Evolutionary conservation across 2,888 invertebrate genomes (phyloP).

Genomic region (Amphiduros pacificus): DNA sequence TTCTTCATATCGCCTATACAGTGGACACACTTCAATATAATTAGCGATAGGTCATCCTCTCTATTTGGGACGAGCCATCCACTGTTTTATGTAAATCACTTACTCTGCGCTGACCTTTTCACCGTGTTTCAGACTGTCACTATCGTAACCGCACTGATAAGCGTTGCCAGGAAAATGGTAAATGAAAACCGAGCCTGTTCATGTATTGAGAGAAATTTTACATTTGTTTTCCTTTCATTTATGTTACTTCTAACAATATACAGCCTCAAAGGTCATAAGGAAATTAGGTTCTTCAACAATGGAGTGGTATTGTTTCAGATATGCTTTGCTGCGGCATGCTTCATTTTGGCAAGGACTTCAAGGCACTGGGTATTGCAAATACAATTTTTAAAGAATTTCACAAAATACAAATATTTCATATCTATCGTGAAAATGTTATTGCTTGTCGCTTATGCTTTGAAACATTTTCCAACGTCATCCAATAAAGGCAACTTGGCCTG

Average conservation of each 20-base stretch:
- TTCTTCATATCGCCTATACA: conserved; percentile 41
- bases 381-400: too few species aligned
- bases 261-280: conserved; percentile 41
- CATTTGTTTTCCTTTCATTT: neutral
- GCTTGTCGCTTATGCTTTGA: too few species aligned
- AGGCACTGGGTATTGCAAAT: too few species aligned
- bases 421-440: too few species aligned
- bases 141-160: neutral
- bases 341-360: too few species aligned
- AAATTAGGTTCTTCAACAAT: conserved; percentile 43
- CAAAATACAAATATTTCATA: too few species aligned
- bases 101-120: conserved; percentile 22
- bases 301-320: conserved; percentile 37
- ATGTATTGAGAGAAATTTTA: neutral
- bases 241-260: conserved; percentile 33
- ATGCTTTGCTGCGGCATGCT: conserved; percentile 18
- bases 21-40: conserved; percentile 47
- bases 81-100: conserved; percentile 20
- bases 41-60: conserved; percentile 27
- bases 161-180: neutral
- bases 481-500: too few species aligned
- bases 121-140: conserved; percentile 1
- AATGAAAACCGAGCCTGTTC: too few species aligned
- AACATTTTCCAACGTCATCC: too few species aligned
- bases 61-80: conserved; percentile 32